These are phyloP conservation scores for Lepus timidus DNA, from an alignment of 2,113 vertebrate genomes.

Conservation along the genomic window DNA sequence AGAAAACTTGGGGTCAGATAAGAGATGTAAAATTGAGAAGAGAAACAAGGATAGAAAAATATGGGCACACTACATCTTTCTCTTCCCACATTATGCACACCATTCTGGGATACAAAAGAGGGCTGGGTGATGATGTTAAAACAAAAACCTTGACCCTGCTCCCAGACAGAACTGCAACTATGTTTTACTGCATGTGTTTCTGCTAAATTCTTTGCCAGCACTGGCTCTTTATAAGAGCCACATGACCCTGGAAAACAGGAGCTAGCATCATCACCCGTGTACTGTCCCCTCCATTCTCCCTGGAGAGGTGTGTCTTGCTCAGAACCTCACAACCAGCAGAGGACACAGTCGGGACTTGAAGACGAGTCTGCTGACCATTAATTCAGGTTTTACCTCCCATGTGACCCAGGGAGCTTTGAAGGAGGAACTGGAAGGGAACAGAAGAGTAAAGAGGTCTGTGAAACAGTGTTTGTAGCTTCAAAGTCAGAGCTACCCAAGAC, in stretches of 20 bases:
- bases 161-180: background rate
- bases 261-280: rapidly evolving
- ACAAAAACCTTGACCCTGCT: background rate
- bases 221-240: background rate
- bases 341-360: background rate
- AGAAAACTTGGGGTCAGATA: background rate
- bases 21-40: background rate
- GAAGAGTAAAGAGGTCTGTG: background rate
- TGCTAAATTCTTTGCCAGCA: background rate
- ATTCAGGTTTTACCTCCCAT: background rate
- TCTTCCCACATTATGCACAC: background rate
- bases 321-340: background rate
- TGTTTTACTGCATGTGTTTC: background rate
- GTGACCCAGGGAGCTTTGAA: background rate
- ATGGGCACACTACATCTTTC: background rate
- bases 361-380: background rate
- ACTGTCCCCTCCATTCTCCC: background rate
- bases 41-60: background rate
- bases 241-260: background rate
- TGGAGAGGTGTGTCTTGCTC: background rate
- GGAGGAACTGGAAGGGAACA: background rate
- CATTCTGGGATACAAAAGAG: background rate
- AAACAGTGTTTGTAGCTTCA: background rate
- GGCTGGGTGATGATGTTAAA: background rate
- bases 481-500: background rate